phyloP scores from a whole-genome alignment of 2,113 vertebrate species.

The Empidonax traillii region DNA sequence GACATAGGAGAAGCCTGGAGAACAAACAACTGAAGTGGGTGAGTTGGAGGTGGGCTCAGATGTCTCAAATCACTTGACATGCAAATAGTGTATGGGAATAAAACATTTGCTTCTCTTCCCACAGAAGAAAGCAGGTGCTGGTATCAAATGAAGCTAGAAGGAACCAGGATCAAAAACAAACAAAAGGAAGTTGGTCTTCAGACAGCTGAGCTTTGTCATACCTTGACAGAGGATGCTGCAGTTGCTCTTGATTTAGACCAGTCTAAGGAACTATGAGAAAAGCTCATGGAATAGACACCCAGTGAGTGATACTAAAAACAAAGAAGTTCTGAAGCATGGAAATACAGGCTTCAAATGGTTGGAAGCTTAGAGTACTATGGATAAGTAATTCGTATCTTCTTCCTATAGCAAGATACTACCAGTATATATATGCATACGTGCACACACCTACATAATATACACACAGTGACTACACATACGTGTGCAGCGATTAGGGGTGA shows the following conservation, averaged over 20 bases:
- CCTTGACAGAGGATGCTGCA: neutral
- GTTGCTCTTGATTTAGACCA: neutral
- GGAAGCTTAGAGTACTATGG: neutral
- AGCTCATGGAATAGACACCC: neutral
- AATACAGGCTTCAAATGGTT: neutral
- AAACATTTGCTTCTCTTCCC: neutral
- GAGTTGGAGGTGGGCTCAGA: neutral
- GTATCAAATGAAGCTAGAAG: neutral
- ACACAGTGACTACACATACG: rapidly evolving
- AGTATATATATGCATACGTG: neutral
- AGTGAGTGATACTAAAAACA: neutral
- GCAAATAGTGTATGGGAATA: neutral
- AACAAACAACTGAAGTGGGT: neutral
- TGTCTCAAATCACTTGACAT: neutral
- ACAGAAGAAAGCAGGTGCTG: neutral
- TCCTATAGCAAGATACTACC: neutral
- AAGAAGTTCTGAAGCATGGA: neutral
- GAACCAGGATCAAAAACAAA: neutral
- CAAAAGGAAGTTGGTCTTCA: neutral
- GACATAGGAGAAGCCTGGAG: neutral
- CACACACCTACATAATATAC: neutral
- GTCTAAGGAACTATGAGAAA: neutral
- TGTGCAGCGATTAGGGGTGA: neutral
- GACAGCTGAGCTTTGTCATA: neutral
- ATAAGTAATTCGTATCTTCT: neutral